Conservation (phyloP, 2,797 vertebrate species). For the Siniperca obscura region DNA sequence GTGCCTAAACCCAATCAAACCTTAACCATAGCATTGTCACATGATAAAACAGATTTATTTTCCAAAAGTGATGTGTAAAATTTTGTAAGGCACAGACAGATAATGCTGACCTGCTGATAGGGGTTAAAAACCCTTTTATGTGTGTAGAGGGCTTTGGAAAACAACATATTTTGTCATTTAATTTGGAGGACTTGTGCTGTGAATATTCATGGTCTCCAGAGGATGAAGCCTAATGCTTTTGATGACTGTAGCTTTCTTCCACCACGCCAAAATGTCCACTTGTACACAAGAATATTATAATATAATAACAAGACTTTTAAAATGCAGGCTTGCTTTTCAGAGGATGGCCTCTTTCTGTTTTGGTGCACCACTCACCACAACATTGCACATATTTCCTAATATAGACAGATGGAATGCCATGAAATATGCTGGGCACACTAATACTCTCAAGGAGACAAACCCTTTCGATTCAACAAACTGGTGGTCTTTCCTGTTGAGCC, state of each 20-base stretch:
- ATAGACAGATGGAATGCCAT: not conserved
- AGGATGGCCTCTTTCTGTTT: not conserved
- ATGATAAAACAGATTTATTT: not conserved
- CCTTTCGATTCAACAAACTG: not conserved
- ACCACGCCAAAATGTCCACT: not conserved
- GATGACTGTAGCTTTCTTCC: not conserved
- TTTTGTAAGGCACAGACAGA: too few relatives aligned
- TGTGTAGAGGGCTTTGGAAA: not conserved
- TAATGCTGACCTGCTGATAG: too few relatives aligned
- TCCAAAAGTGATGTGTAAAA: not conserved
- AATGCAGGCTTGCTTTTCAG: not conserved
- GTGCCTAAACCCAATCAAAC: not conserved
- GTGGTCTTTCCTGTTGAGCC: not conserved
- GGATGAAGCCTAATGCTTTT: not conserved
- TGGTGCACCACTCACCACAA: not conserved
- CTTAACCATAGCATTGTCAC: not conserved
- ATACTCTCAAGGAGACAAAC: not conserved
- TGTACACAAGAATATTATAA: not conserved
- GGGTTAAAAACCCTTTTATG: too few relatives aligned
- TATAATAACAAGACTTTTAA: too few relatives aligned
- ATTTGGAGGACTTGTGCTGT: not conserved
- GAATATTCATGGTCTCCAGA: not conserved
- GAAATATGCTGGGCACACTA: not conserved
- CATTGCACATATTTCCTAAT: not conserved
- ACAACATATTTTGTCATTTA: not conserved